Conservation (phyloP, 2,797 vertebrate species). For the Sylvilagus floridanus region DNA sequence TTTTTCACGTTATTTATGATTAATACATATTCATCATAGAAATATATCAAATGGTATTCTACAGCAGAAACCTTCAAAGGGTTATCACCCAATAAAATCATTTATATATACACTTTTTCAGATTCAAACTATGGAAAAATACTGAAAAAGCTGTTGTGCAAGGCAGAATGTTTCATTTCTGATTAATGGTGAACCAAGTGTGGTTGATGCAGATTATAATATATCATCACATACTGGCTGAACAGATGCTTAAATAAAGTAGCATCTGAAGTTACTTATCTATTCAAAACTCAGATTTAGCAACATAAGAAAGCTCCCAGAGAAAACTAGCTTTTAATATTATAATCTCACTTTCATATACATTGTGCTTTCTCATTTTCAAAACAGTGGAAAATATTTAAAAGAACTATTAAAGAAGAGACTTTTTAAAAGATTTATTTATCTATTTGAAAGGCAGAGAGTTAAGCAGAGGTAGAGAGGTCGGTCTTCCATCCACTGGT, state of each 20-base stretch:
- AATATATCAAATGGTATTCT: slow-evolving; percentile 23
- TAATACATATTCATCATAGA: background rate
- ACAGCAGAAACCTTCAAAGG: background rate
- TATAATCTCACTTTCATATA: slow-evolving; percentile 23
- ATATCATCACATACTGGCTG: slow-evolving; percentile 40
- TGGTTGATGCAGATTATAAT: slow-evolving; percentile 43
- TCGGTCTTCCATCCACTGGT: too few species aligned
- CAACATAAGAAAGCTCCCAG: background rate
- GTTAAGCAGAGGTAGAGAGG: too few species aligned
- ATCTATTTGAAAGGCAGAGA: too few species aligned
- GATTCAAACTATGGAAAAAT: background rate
- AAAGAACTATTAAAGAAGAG: background rate
- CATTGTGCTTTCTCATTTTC: background rate
- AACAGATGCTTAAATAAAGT: slow-evolving; percentile 63
- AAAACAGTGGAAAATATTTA: slow-evolving; percentile 14
- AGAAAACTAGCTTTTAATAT: slow-evolving; percentile 57
- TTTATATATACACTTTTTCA: slow-evolving; percentile 16
- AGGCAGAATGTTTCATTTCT: slow-evolving; percentile 35
- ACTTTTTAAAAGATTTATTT: slow-evolving; percentile 15
- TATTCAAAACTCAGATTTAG: slow-evolving; percentile 43
- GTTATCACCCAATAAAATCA: background rate
- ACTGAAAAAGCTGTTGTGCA: background rate
- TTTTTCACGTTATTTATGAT: slow-evolving; percentile 44
- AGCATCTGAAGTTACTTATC: slow-evolving; percentile 52
- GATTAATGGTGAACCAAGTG: slow-evolving; percentile 33